phyloP scores from a whole-genome alignment of 2,797 vertebrate species.

The Protosalanx chinensis region DNA sequence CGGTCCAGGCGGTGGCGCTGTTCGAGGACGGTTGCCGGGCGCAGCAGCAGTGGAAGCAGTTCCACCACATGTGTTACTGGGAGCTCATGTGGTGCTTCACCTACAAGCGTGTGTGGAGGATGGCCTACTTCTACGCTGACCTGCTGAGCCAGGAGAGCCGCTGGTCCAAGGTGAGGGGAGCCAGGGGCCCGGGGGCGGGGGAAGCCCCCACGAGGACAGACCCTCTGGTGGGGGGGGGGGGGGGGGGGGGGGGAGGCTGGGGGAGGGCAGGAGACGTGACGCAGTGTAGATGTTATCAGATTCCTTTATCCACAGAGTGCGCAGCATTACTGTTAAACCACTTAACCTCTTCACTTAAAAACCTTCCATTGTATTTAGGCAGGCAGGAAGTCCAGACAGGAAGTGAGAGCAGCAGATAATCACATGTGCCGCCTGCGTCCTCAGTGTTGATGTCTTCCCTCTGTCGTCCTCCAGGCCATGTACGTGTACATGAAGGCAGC shows the following conservation, averaged over 20 bases:
- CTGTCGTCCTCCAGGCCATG: conserved; percentile 71
- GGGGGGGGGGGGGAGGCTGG: too few relatives aligned
- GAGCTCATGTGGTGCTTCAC: conserved; percentile 88
- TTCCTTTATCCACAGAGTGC: too few relatives aligned
- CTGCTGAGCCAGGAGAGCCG: conserved; percentile 83
- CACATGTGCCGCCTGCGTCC: too few relatives aligned
- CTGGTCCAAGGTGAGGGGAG: conserved; percentile 78
- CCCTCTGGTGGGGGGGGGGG: too few relatives aligned
- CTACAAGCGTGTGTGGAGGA: conserved; percentile 79
- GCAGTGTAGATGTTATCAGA: too few relatives aligned
- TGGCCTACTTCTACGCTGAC: conserved; percentile 86
- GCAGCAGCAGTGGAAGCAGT: conserved; percentile 85
- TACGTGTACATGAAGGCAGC: conserved; percentile 87
- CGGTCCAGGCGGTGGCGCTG: conserved; percentile 73
- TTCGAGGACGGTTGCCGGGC: conserved; percentile 82
- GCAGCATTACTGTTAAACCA: too few relatives aligned
- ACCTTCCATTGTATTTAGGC: too few relatives aligned
- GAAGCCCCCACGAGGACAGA: too few relatives aligned
- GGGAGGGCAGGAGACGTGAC: too few relatives aligned
- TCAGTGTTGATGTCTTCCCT: background rate
- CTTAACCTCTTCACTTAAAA: too few relatives aligned
- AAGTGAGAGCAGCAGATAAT: too few relatives aligned
- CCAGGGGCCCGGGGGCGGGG: background rate
- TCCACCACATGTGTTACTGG: conserved; percentile 91
- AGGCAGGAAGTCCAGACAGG: too few relatives aligned